Evolutionary conservation across 2,797 vertebrate genomes (phyloP), one percentile per base, ranked within the genome.

Genomic region (Sebastolobus alascanus): DNA sequence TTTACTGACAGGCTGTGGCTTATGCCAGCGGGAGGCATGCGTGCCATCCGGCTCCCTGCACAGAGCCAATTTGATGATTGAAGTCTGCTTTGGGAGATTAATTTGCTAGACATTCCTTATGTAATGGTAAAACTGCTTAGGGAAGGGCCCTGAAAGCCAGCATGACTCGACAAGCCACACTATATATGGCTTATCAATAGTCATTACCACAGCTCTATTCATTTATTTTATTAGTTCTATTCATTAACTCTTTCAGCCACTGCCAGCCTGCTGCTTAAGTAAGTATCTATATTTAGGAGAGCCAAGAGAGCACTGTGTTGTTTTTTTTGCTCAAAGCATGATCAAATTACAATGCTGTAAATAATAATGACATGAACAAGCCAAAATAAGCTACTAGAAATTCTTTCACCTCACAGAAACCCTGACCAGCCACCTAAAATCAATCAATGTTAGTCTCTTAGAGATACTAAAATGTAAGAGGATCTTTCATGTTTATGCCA

Each of bases 181-280:
- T 88, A 73, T 84, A 83, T 85, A 92, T 85, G 86, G 79, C 74
- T 92, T 93, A 93, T 94, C 93, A 89, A 87, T 83, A 89, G 55
- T 71, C 90, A 80, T 94, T 94, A 91, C 88, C 86, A 74, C 69
- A 82, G 78, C 89, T 85, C 91, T 88, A 87, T 95, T 95, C 92
- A 94, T 95, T 94, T 87, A 91, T 94, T 92, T 81, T 83, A 87
- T 86, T 84, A 68, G 65, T 75, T 83, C 90, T 89, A 80, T 94
- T 94, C 91, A 94, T 95, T 93, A 93, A 84, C 72, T 77, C 81
- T 91, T 87, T 84, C 71, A 84, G 67, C 55, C 33, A 65, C 85
- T 84, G 63, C 84, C 83, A 71, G 22, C 20, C 40, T 79, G 87
- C 87, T 84, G 82, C 79, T 89, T 75, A 67, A 90, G 80, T 87